Conservation (phyloP, 2,888 invertebrate genomes). For the Camponotus fellah region DNA sequence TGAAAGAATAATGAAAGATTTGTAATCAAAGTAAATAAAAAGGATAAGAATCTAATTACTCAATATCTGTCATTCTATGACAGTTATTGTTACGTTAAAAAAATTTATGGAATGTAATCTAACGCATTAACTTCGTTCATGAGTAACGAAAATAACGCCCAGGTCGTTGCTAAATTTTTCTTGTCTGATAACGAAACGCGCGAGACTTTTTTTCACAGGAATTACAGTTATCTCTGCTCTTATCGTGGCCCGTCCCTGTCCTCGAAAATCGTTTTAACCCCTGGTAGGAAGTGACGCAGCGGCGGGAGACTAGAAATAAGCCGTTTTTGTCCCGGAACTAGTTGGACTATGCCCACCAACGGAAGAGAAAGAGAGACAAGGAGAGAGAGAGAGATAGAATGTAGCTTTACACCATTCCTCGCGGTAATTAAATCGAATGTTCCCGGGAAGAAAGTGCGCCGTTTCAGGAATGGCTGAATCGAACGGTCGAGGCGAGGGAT, state of each 20-base stretch:
- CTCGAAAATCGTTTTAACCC: slow-evolving; percentile 45
- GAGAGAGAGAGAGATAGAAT: slow-evolving; percentile 47
- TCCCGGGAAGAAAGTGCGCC: slow-evolving; percentile 72
- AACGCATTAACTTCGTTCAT: slow-evolving; percentile 27
- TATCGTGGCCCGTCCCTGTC: slow-evolving; percentile 56
- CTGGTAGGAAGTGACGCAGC: slow-evolving; percentile 47
- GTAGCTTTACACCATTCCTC: slow-evolving; percentile 62
- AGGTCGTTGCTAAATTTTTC: slow-evolving; percentile 36
- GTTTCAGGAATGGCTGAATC: slow-evolving; percentile 70
- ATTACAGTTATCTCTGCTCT: slow-evolving; percentile 67
- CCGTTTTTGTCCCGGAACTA: slow-evolving; percentile 54
- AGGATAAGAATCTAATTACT: slow-evolving; percentile 7
- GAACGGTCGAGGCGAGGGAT: slow-evolving; percentile 68
- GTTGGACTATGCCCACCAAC: slow-evolving; percentile 49
- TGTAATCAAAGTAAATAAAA: not conserved
- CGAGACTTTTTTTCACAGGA: slow-evolving; percentile 41
- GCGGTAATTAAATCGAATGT: slow-evolving; percentile 75
- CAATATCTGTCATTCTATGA: not conserved
- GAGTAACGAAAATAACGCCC: slow-evolving; percentile 18
- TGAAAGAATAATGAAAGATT: not conserved
- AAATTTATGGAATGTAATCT: not conserved
- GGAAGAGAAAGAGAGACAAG: not conserved
- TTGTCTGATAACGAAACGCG: slow-evolving; percentile 1
- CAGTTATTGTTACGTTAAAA: slow-evolving; percentile 5
- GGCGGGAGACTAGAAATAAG: slow-evolving; percentile 58